These are phyloP conservation scores for Lutraria lutraria DNA, from an alignment of 2,888 invertebrate genomes.

Conservation along the genomic window DNA sequence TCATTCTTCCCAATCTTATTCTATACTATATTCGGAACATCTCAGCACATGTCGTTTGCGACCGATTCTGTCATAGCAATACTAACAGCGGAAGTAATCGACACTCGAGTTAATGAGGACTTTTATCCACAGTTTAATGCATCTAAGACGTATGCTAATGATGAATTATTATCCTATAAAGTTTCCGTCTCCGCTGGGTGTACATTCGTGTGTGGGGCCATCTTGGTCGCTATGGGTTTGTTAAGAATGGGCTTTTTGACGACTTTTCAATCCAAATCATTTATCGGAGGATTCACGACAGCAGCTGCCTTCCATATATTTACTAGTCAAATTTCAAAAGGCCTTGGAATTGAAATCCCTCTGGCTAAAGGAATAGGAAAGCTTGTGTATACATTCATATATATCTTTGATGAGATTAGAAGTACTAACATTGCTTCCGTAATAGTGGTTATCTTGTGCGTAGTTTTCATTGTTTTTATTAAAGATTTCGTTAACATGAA, in stretches of 20 bases:
- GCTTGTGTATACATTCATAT: slow-evolving; percentile 88
- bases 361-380: slow-evolving; percentile 72
- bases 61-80: slow-evolving; percentile 81
- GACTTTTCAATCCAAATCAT: slow-evolving; percentile 77
- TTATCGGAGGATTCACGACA: slow-evolving; percentile 80
- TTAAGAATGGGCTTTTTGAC: slow-evolving; percentile 76
- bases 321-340: slow-evolving; percentile 76
- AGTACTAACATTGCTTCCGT: slow-evolving; percentile 90
- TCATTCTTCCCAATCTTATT: slow-evolving; percentile 80
- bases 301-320: slow-evolving; percentile 79
- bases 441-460: slow-evolving; percentile 90
- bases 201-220: slow-evolving; percentile 72
- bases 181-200: slow-evolving; percentile 74
- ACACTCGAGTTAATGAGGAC: slow-evolving; percentile 50
- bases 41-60: slow-evolving; percentile 78
- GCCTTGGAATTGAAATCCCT: slow-evolving; percentile 70
- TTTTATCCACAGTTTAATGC: slow-evolving; percentile 14
- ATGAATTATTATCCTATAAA: slow-evolving; percentile 62
- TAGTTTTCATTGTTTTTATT: slow-evolving; percentile 89
- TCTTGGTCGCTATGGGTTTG: slow-evolving; percentile 75
- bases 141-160: slow-evolving; percentile 16
- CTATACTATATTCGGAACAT: slow-evolving; percentile 81
- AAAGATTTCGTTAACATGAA: slow-evolving; percentile 84
- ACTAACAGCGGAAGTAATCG: slow-evolving; percentile 78
- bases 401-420: slow-evolving; percentile 88